Percentiles rank a stretch among this genome's conserved stretches.
phyloP scores from a whole-genome alignment of 2,797 vertebrate species.

The Platalea minor region DNA sequence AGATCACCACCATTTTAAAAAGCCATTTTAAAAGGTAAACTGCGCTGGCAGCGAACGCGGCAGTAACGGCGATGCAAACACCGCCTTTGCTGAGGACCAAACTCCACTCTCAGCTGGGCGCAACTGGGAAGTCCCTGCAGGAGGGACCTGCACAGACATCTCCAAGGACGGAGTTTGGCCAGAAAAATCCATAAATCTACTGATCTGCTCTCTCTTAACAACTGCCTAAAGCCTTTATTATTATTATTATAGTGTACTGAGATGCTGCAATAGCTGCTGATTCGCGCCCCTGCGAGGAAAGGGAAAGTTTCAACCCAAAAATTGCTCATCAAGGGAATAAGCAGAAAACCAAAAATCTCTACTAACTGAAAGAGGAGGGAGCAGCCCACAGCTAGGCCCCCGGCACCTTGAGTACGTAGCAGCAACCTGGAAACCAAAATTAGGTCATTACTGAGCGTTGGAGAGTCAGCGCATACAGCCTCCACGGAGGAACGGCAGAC shows the following conservation, averaged over 20 bases:
- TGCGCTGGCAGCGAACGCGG: accelerated
- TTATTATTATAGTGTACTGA: background rate
- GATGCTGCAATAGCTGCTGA: background rate
- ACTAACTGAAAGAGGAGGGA: background rate
- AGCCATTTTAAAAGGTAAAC: background rate
- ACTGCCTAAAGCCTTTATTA: background rate
- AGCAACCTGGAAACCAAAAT: background rate
- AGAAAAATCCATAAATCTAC: background rate
- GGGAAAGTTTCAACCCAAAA: background rate
- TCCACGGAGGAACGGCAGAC: background rate
- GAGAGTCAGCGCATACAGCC: background rate
- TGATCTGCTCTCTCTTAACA: background rate
- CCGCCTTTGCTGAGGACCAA: background rate
- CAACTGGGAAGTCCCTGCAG: accelerated
- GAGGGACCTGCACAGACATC: background rate
- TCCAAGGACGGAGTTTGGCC: background rate
- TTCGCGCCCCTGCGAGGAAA: background rate
- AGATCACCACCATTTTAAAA: background rate
- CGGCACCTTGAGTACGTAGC: background rate
- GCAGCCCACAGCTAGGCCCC: background rate
- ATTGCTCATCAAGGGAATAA: background rate
- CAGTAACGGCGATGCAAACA: background rate
- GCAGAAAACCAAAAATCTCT: background rate
- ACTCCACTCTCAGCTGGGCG: background rate
- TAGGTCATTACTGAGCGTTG: background rate